These are phyloP conservation scores for Apeira syringaria DNA, from an alignment of 2,888 invertebrate species.

Conservation along the genomic window DNA sequence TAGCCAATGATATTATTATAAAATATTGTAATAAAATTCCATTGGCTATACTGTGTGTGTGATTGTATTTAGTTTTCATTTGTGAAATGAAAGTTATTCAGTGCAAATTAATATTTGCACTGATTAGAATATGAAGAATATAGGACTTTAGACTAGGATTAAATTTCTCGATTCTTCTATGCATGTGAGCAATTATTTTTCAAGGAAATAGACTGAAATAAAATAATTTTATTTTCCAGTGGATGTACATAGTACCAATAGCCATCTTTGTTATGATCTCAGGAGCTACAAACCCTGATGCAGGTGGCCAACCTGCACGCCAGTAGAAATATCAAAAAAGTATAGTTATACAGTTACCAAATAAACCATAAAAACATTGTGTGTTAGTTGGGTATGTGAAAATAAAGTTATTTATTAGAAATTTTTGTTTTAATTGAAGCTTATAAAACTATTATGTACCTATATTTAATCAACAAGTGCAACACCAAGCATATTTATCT, in stretches of 20 bases:
- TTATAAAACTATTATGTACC: constrained; percentile 8
- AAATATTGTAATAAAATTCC: too few species aligned
- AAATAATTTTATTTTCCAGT: constrained; percentile 88
- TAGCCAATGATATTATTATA: too few species aligned
- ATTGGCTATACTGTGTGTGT: too few species aligned
- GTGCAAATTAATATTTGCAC: too few species aligned
- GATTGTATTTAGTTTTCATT: too few species aligned
- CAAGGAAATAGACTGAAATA: too few species aligned
- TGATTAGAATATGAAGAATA: too few species aligned
- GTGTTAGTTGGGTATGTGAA: background rate
- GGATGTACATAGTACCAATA: constrained; percentile 99
- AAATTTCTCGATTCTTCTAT: too few species aligned
- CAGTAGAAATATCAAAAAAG: constrained; percentile 27
- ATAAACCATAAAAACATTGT: background rate
- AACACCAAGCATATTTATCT: constrained; percentile 18
- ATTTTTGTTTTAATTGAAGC: constrained; percentile 26
- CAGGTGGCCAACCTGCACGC: constrained; percentile 62
- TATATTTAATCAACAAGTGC: constrained; percentile 13
- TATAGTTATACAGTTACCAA: background rate
- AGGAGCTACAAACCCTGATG: constrained; percentile 92
- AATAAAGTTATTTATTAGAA: constrained; percentile 29
- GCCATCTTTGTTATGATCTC: constrained; percentile 95
- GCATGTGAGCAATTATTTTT: too few species aligned
- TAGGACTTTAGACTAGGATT: too few species aligned
- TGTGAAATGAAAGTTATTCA: too few species aligned